Base-by-base conservation (phyloP, 2,113 vertebrate genomes). In the Lamprotornis superbus region DNA sequence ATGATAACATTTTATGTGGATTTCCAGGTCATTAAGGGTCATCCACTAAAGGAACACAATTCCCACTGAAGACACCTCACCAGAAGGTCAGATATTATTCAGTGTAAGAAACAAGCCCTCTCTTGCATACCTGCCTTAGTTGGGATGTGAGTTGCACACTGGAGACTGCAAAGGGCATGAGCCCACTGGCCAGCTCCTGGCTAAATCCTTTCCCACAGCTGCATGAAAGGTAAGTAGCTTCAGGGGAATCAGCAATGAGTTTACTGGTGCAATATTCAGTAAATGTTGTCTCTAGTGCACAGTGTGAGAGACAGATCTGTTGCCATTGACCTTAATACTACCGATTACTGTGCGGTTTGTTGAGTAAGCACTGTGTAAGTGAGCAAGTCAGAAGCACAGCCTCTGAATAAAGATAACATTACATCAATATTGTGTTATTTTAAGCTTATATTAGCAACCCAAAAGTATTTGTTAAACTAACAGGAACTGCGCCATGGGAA, bases 401-500 rank as follows among this genome's bases (percentile, higher is more conserved):
- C 60, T 82, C 64, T 76, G 81, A 94, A 94, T 87, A 92, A 96
- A 71, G 73, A 60, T 47, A 92, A 89, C n/a, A 57, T 74, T 75
- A 61, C 53, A 82, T 87, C 85, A 90, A 83, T 91, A 82, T 40
- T 28, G 65, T 49, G 35, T 76, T 90, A 78, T 71, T 76, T 92
- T 67, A 96, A 81, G 68, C 56, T 83, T 87, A 40, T 50, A 73
- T 71, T 89, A 95, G 64, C 49, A 60, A 65, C 28, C 8, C 28
- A 6, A 76, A 89, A 94, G 50, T 37, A 86, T 60, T 63, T 83
- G 61, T 82, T 85, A 76, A 77, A 61, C 46, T 39, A 55, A n/a
- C 35, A 87, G 40, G 61, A 91, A 39, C 40, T n/a, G 33, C 8
- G 17, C 31, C 28, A 59, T 3, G 9, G 63, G 37, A 95, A 93